These are phyloP conservation scores for Rhagonycha lutea DNA, from an alignment of 2,888 invertebrate species.

Conservation along the genomic window DNA sequence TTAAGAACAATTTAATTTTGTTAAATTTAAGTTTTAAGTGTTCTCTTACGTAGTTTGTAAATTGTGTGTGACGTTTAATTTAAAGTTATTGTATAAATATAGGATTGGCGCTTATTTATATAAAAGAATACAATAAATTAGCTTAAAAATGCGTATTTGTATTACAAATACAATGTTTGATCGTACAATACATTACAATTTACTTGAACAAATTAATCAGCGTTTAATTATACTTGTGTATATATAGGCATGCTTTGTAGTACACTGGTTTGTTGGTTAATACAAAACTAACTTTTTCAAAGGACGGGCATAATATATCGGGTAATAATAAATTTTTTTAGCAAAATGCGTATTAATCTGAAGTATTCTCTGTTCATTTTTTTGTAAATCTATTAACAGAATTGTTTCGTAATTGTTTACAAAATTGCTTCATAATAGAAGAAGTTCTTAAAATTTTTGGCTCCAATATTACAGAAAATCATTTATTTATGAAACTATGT, in stretches of 20 bases:
- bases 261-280: neutral
- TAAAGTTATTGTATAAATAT: neutral
- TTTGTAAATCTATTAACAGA: too few species aligned
- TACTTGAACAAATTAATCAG: neutral
- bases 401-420: too few species aligned
- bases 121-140: neutral
- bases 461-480: too few species aligned
- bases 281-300: neutral
- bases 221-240: neutral
- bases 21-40: slow-evolving; percentile 2
- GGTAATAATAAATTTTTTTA: too few species aligned
- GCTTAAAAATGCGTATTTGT: neutral
- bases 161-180: neutral
- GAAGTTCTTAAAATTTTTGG: too few species aligned
- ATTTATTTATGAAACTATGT: too few species aligned
- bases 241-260: neutral
- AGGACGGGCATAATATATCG: too few species aligned
- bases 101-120: neutral
- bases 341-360: too few species aligned
- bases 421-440: too few species aligned
- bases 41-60: neutral
- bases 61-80: slow-evolving; percentile 2
- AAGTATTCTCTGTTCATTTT: too few species aligned
- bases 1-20: neutral
- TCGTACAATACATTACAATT: neutral